Evolutionary conservation across 2,797 vertebrate genomes (phyloP), one percentile per base, ranked within the genome.

Genomic region (Lutjanus campechanus): DNA sequence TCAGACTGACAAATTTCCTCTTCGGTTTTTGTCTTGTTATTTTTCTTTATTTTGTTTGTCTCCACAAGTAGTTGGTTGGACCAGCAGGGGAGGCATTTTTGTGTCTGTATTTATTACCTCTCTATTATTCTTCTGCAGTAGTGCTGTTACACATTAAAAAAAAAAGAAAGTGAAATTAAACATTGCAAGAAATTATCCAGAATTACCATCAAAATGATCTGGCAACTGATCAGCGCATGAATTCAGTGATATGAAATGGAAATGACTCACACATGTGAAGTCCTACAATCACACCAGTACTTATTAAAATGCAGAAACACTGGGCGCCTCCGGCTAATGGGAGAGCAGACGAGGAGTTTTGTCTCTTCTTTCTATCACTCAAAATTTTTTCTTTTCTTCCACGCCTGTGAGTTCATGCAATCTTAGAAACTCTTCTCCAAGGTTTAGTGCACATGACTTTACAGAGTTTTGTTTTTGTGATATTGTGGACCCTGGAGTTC

Each of bases 251-350:
- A 19, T 69, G 62, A 69, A 79, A 46, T 55, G 44, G 7, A 77
- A 77, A 76, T 68, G 49, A 59, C 44, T 75, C 69, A 40, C 58
- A 74, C 29, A 69, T 51, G 36, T 41, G 25, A 80, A 82, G 25
- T 69, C 64, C 17, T 64, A 78, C 83, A 76, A 68, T 76, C 69
- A 67, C 56, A 55, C 40, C 69, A 50, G 51, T 9, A 1, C 81
- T 83, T 59, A 78, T 87, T 86, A 80, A 84, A 82, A 86, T 76
- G 69, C 62, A 83, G 56, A 85, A 70, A 79, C 46, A 46, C 56
- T 59, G 19, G 43, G 51, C 17, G 44, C 79, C 76, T 69, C 81
- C 71, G 68, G 82, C 77, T 76, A 70, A 82, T 68, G 58, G 53
- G 75, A 9, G 76, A 81, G 75, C 53, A 63, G 50, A 59, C 3